Base-by-base conservation (phyloP, 2,113 vertebrate species). In the Ochotona curzoniae region DNA sequence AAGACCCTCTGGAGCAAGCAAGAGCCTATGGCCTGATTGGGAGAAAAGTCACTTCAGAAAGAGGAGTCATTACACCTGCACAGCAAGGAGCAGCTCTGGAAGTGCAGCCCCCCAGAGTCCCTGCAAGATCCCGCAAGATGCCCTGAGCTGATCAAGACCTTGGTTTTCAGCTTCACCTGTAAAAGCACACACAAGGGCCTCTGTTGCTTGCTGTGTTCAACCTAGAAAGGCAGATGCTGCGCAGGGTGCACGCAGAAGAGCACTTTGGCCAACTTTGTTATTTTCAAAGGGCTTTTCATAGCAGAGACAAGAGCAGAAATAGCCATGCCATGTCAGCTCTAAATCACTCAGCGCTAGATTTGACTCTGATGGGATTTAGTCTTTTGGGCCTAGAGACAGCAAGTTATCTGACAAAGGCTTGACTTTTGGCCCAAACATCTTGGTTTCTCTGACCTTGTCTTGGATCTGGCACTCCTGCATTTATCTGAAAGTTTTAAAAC, bases 401-500 rank as follows among this genome's bases (percentile, higher is more conserved):
- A 35, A 83, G 28, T 89, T 76, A 54, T 69, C 64, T 81, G 3
- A 83, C 51, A 63, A 69, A 80, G 28, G 10, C 20, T 78, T 13
- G 3, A 21, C 44, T 85, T 91, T 44, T 5, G 84, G 67, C 35
- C 63, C 76, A 78, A 26, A 84, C 14, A 26, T 87, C 57, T 81
- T 93, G 67, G 23, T 84, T 91, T 95, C 87, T 15, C 28, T 84
- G 38, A 89, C 23, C 11, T 94, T 44, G 38, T 86, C 94, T 94
- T 76, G 44, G 20, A 82, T 75, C 60, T 26, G 51, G 26, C 11
- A 80, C 84, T 49, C 23, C 75, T 75, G 75, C 57, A 63, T 76
- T 75, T 71, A 78, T 81, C 64, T 63, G 23, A 69, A 89, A 85
- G 49, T 13, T 89, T 47, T 64, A 30, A 82, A 91, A n/a, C 30